These are phyloP conservation scores for Pygoscelis adeliae DNA, from an alignment of 2,113 vertebrate genomes.

Conservation along the genomic window DNA sequence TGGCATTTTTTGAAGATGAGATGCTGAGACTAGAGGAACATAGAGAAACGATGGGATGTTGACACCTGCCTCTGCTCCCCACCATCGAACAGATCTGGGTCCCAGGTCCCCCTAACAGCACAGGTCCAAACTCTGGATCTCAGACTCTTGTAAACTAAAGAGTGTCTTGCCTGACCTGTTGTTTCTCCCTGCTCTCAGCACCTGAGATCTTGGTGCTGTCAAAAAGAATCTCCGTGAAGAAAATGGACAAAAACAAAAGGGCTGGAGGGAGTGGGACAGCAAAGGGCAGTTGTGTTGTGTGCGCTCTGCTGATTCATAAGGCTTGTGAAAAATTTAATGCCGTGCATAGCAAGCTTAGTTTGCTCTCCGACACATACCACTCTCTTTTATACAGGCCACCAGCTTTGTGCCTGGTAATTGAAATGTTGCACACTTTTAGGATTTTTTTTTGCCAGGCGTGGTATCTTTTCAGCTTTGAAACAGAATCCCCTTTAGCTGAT, in stretches of 20 bases:
- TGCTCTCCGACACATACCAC: background rate
- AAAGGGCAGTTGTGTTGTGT: background rate
- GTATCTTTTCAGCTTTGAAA: background rate
- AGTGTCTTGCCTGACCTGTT: background rate
- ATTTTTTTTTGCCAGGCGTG: background rate
- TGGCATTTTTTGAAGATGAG: background rate
- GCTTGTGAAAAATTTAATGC: background rate
- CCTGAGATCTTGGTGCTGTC: background rate
- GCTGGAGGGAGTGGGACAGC: background rate
- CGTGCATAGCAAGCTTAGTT: background rate
- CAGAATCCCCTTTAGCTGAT: background rate
- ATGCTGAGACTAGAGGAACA: background rate
- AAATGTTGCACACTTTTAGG: background rate
- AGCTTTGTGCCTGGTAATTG: background rate
- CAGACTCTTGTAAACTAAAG: background rate
- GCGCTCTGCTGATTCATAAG: background rate
- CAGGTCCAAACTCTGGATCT: background rate
- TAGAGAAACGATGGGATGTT: background rate
- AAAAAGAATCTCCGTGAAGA: fast-evolving
- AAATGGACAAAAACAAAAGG: fast-evolving
- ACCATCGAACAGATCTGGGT: fast-evolving
- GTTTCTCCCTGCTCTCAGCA: background rate
- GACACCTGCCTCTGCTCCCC: background rate
- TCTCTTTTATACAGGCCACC: background rate
- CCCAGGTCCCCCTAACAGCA: background rate